phyloP scores from a whole-genome alignment of 2,113 vertebrate genomes.

The Upupa epops region DNA sequence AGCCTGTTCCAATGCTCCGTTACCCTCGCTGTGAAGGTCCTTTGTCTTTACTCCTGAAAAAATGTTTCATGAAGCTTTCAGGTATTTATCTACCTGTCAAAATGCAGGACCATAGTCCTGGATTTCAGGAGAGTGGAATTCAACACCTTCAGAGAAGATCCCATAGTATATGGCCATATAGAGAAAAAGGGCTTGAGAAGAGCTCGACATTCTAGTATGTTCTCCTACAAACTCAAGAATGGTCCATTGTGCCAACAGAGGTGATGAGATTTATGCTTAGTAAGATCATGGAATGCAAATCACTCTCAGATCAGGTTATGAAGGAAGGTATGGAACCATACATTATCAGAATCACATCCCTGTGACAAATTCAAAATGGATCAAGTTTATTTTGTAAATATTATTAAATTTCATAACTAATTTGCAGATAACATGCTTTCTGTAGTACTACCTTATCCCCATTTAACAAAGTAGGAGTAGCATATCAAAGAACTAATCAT shows the following conservation, averaged over 20 bases:
- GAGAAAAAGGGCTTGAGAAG: background rate
- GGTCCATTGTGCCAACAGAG: background rate
- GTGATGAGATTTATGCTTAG: background rate
- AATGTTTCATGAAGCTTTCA: background rate
- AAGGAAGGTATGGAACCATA: background rate
- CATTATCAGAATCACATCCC: background rate
- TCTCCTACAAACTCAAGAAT: background rate
- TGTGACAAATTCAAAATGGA: background rate
- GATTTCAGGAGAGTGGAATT: background rate
- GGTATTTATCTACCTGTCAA: background rate
- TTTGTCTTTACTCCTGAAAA: background rate
- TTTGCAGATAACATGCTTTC: slow-evolving; percentile 29
- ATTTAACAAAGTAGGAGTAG: background rate
- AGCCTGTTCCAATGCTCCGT: too few relatives aligned
- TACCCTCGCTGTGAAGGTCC: too few relatives aligned
- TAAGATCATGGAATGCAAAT: background rate
- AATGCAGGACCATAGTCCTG: background rate
- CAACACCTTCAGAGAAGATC: background rate
- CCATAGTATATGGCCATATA: background rate
- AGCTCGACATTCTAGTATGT: background rate
- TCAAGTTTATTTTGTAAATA: background rate
- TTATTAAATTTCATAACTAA: background rate
- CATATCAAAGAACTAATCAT: slow-evolving; percentile 28
- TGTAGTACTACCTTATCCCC: background rate
- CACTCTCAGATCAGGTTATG: background rate